Evolutionary conservation across 2,113 vertebrate species (phyloP).

Genomic region (Mus spicilegus): DNA sequence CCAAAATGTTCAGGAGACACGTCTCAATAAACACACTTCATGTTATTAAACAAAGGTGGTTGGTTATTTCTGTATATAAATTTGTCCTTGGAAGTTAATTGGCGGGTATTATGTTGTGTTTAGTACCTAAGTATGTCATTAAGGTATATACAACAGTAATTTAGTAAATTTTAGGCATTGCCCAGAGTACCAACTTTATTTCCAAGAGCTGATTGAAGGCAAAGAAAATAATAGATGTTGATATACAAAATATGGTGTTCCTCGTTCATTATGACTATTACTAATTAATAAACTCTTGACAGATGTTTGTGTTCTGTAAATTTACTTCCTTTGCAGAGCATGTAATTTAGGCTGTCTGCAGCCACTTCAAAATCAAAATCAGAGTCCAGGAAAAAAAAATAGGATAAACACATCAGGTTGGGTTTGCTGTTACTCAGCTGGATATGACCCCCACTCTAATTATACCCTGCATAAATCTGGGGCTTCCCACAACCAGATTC

Average conservation of each 20-base stretch:
- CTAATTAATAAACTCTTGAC: constrained; percentile 65
- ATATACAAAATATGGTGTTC: constrained; percentile 37
- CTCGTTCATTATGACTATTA: constrained; percentile 17
- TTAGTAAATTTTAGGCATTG: constrained; percentile 54
- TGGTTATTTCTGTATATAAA: constrained; percentile 7
- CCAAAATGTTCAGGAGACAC: constrained; percentile 1
- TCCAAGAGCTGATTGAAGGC: constrained; percentile 47
- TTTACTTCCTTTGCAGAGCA: constrained; percentile 52
- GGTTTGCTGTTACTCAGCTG: constrained; percentile 46
- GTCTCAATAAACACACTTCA: constrained; percentile 25
- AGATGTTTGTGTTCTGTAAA: constrained; percentile 58
- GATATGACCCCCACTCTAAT: background rate
- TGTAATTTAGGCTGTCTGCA: constrained; percentile 42
- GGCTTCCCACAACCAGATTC: background rate
- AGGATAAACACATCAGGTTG: constrained; percentile 31
- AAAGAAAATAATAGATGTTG: constrained; percentile 52
- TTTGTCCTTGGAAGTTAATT: constrained; percentile 47
- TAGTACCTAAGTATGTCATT: background rate
- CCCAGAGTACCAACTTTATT: constrained; percentile 35
- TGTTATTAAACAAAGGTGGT: constrained; percentile 26
- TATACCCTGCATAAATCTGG: constrained; percentile 50
- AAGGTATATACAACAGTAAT: background rate
- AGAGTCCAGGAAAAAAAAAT: constrained; percentile 53
- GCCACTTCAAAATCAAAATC: constrained; percentile 64
- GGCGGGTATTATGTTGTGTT: background rate